Evolutionary conservation across 2,113 vertebrate genomes (phyloP), one percentile per base, ranked within the genome.

Genomic region (Oryzias woworae): DNA sequence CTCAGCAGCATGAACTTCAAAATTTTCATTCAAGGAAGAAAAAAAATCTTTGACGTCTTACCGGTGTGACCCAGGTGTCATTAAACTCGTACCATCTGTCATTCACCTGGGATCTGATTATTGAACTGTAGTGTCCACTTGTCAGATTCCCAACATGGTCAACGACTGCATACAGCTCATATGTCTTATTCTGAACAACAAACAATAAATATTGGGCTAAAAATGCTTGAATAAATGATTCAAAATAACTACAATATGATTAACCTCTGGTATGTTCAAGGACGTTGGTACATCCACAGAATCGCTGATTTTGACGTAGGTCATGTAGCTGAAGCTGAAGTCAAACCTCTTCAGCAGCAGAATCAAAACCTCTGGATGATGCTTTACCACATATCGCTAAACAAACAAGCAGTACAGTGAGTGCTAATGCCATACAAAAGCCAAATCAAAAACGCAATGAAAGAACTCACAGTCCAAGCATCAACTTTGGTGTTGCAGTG

Each of bases 281-380:
- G 1, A 66, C 16, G 0, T 5, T 20, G 87, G 83, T 52, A 90
- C 4, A 2, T 53, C 26, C 31, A 90, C 82, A 10, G 0, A 0
- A 8, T 53, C 14, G 51, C 49, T 41, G 52, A 22, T 85, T 78
- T 92, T 92, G 31, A 83, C 43, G 10, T 83, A 74, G 0, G 20
- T 50, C 89, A 80, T 86, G 50, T 2, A 20, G 2, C 0, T 0
- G 45, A 78, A 83, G 81, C 5, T 58, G 60, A 88, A 88, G 15
- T 81, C 48, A 70, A 90, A 92, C 60, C 89, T 85, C 73, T 90
- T 91, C 7, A 36, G 36, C 10, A 36, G 36, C 36, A 36, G 36
- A 36, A 36, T 36, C 36, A 36, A 36, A 36, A 89, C 77, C 3
- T 80, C 74, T 59, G 91, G 90, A 58, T 74, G 82, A 31, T 26